These are phyloP conservation scores for Isurus oxyrinchus DNA, from an alignment of 2,113 vertebrate species.

Conservation along the genomic window DNA sequence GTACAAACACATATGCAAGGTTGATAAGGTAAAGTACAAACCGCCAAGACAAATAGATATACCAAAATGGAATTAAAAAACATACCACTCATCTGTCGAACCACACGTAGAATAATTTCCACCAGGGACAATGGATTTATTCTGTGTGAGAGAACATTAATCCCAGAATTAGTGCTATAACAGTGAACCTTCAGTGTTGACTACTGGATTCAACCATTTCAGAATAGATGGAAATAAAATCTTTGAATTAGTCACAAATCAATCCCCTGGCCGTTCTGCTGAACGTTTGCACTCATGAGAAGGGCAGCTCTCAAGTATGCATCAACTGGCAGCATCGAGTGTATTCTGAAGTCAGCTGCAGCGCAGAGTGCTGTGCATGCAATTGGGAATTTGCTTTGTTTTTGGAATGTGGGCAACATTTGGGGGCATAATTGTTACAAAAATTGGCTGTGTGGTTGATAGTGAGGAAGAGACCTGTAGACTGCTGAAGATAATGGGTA, in stretches of 20 bases:
- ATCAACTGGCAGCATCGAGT: neutral
- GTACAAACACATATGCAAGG: neutral
- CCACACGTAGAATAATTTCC: constrained; percentile 40
- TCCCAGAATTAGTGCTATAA: neutral
- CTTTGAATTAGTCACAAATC: neutral
- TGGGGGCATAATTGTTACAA: too few species aligned
- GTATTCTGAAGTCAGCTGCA: neutral
- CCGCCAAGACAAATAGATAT: neutral
- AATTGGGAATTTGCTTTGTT: neutral
- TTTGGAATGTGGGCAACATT: neutral
- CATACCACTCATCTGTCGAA: constrained; percentile 40
- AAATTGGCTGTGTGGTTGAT: too few species aligned
- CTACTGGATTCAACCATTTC: neutral
- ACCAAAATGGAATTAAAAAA: neutral
- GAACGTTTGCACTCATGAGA: neutral
- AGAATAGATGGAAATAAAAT: neutral
- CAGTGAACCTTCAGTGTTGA: neutral
- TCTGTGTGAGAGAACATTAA: constrained; percentile 30
- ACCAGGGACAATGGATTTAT: constrained; percentile 42
- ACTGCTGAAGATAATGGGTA: too few species aligned
- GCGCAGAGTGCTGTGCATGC: neutral
- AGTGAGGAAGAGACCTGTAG: too few species aligned
- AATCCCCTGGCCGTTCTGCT: neutral
- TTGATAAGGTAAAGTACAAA: neutral
- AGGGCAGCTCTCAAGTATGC: neutral